Evolutionary conservation across 1,140 invertebrate genomes (phyloP), one percentile per base, ranked within the genome.

Genomic region (Cherax destructor): DNA sequence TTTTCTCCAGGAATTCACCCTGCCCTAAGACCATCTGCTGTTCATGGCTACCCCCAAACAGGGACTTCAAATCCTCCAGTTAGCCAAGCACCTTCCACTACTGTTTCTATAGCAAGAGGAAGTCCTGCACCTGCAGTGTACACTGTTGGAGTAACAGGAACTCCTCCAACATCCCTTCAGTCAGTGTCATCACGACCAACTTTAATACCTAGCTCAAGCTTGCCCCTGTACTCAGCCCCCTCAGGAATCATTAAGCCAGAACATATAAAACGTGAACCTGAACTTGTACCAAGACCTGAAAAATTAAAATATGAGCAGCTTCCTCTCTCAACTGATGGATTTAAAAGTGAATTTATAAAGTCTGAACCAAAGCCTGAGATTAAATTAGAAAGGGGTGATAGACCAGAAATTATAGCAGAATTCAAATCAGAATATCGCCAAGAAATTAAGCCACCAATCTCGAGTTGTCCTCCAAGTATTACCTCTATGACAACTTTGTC

Each of bases 321-420:
- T 4, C 77, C 76, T 47, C 41, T 65, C 3, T 61, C 69, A 16
- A 74, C 50, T 76, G 88, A 92, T 24, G 76, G 74, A 21, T 90
- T 84, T 41, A 93, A 93, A 84, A 69, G 52, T 61, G 92, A 93
- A 65, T 41, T 81, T 10, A 56, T 49, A 18, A 91, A 92, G 74
- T 7, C 61, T 13, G 92, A 93, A 76, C 87, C 79, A 24, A 93
- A 92, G 77, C 10, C 24, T 72, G 92, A 93, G 56, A 86, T 93
- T 18, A 93, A 93, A 78, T 61, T 65, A 74, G 92, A 93, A 76
- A 86, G 91, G n/a, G 74, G 91, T 18, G 92, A 93, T 61, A 86
- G 89, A 18, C 92, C 92, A 50, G 92, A 93, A 61, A 93, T 93
- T 24, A 93, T 93, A 16, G 92, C 92, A n/a, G 92, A 93, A 69